Percentiles rank a stretch among this genome's conserved stretches.
Evolutionary conservation across 2,888 invertebrate genomes (phyloP).

Genomic region (Mamestra brassicae): DNA sequence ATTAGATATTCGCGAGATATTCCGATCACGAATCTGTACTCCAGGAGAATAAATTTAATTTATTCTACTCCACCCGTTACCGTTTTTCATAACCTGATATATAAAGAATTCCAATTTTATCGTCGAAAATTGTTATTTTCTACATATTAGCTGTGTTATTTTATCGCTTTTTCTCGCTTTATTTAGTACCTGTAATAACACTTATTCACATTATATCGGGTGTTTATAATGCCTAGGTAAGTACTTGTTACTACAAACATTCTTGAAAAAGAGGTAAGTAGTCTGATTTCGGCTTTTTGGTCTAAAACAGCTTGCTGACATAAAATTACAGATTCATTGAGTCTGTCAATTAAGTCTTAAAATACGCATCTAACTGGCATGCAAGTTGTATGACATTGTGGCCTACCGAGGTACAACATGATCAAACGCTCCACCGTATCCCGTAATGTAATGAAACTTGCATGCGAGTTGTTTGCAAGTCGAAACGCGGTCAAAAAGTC

Average conservation of each 20-base stretch:
- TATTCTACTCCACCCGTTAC: slow-evolving; percentile 63
- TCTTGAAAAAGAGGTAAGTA: background rate
- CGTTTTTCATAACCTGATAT: slow-evolving; percentile 66
- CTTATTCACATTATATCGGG: slow-evolving; percentile 39
- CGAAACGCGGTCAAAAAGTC: no score
- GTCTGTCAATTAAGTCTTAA: no score
- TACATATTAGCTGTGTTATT: slow-evolving; percentile 56
- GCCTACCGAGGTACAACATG: no score
- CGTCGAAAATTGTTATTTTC: slow-evolving; percentile 62
- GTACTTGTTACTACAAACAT: background rate
- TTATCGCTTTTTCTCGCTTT: slow-evolving; percentile 34
- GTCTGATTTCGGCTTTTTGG: background rate
- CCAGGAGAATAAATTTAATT: slow-evolving; percentile 66
- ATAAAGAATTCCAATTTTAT: slow-evolving; percentile 66
- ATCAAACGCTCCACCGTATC: no score
- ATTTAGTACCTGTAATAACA: slow-evolving; percentile 52
- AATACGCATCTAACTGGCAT: no score
- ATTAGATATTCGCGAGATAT: slow-evolving; percentile 56
- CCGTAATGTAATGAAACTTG: no score
- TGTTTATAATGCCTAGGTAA: slow-evolving; percentile 20
- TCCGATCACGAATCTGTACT: slow-evolving; percentile 62
- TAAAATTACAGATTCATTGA: background rate
- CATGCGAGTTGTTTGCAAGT: no score
- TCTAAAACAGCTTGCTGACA: background rate
- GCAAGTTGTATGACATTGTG: no score